phyloP scores from a whole-genome alignment of 1,140 invertebrate species.

The Drosophila burlai region DNA sequence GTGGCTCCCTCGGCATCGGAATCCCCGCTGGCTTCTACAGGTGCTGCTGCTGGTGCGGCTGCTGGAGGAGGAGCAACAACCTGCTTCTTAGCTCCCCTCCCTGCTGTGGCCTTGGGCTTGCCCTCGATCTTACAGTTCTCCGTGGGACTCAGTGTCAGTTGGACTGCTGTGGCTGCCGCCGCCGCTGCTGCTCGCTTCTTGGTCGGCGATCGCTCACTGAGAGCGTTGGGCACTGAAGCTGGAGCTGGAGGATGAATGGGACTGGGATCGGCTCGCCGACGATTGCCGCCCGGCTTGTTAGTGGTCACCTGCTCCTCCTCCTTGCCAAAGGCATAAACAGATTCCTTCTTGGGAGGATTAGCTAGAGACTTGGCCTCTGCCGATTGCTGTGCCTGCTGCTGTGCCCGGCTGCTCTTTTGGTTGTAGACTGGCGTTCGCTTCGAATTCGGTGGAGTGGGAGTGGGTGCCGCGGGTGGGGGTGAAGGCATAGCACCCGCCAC shows the following conservation, averaged over 20 bases:
- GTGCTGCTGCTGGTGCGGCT: conserved; percentile 37
- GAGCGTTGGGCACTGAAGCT: conserved; percentile 82
- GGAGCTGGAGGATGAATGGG: conserved; percentile 51
- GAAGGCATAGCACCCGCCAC: conserved; percentile 4
- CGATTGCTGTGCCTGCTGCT: conserved; percentile 44
- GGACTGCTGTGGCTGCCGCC: conserved; percentile 74
- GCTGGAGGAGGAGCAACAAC: conserved; percentile 8
- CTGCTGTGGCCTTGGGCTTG: conserved; percentile 55
- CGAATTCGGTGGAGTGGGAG: conserved; percentile 16
- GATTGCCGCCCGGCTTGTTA: conserved; percentile 45
- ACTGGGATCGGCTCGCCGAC: conserved; percentile 30
- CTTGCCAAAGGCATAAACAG: conserved; percentile 73
- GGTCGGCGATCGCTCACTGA: conserved; percentile 79
- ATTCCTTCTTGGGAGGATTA: conserved; percentile 28
- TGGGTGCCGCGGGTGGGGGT: conserved; percentile 14
- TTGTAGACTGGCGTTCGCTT: conserved; percentile 76
- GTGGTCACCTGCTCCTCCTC: conserved; percentile 45
- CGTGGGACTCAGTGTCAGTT: conserved; percentile 78
- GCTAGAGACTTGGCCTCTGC: conserved; percentile 15
- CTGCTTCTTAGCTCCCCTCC: conserved; percentile 54
- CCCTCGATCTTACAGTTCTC: conserved; percentile 72
- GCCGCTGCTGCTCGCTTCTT: conserved; percentile 71
- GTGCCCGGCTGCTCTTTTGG: conserved; percentile 53
- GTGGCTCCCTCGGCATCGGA: conserved; percentile 86
- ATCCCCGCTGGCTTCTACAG: conserved; percentile 47